phyloP scores from a whole-genome alignment of 1,140 invertebrate genomes.

The Bactericera cockerelli region DNA sequence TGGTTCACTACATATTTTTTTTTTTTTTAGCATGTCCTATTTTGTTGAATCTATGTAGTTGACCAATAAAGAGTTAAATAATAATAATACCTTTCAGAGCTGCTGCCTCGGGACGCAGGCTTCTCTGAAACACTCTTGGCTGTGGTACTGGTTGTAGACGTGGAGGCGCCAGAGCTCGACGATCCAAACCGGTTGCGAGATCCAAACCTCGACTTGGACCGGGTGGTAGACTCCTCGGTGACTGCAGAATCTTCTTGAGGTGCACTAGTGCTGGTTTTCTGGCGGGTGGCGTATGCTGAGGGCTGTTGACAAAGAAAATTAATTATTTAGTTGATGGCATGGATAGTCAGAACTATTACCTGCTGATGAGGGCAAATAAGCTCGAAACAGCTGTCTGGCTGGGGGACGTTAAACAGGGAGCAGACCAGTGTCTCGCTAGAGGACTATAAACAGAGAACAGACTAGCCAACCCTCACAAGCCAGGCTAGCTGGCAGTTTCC shows the following conservation, averaged over 20 bases:
- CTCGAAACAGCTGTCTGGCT: too few relatives aligned
- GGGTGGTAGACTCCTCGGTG: background rate
- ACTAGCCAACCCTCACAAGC: too few relatives aligned
- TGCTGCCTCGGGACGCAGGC: background rate
- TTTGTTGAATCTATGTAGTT: too few relatives aligned
- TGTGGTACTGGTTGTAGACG: background rate
- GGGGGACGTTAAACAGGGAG: too few relatives aligned
- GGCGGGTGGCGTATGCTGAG: background rate
- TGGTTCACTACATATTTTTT: too few relatives aligned
- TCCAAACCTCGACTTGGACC: background rate
- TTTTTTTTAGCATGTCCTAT: too few relatives aligned
- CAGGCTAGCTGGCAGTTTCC: too few relatives aligned
- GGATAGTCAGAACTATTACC: too few relatives aligned
- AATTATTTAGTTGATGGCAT: too few relatives aligned
- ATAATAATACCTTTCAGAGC: slow-evolving; percentile 4
- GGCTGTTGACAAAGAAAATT: background rate
- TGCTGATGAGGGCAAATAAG: too few relatives aligned
- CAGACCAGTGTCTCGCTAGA: too few relatives aligned
- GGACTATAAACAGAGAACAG: too few relatives aligned
- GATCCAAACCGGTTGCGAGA: background rate
- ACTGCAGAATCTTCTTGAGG: background rate
- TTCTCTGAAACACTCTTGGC: background rate
- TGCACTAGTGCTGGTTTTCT: background rate
- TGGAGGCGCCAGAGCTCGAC: background rate
- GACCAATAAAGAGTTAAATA: background rate